Conservation (phyloP, 2,797 vertebrate genomes). For the Sebastes itinus region DNA sequence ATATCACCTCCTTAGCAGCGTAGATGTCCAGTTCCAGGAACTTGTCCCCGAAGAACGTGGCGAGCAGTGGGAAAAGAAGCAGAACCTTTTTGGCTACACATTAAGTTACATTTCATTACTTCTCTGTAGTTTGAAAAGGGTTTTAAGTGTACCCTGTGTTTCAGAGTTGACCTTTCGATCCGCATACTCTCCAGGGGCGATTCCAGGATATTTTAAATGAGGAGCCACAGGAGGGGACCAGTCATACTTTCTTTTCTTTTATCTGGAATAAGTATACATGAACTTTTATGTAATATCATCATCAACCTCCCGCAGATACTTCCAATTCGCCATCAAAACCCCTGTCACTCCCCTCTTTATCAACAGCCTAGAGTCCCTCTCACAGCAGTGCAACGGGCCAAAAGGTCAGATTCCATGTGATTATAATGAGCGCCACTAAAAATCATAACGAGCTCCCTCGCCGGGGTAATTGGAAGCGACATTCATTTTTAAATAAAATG, state of each 20-base stretch:
- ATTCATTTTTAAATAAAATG: conserved; percentile 54
- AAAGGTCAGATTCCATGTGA: conserved; percentile 78
- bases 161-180: conserved; percentile 62
- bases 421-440: conserved; percentile 73
- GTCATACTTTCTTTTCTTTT: neutral
- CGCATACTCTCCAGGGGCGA: neutral
- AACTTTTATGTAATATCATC: conserved; percentile 37
- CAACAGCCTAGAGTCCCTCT: conserved; percentile 58
- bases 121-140: too few relatives aligned
- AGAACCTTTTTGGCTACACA: neutral
- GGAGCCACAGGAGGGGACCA: neutral
- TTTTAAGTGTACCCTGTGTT: neutral
- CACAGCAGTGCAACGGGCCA: conserved; percentile 55
- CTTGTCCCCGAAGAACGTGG: neutral
- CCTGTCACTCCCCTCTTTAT: conserved; percentile 28
- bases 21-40: neutral
- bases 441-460: conserved; percentile 72
- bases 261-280: conserved; percentile 9
- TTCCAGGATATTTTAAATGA: neutral
- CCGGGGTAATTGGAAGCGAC: conserved; percentile 59
- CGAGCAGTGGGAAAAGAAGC: neutral
- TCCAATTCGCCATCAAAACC: conserved; percentile 32
- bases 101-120: neutral
- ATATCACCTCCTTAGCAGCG: neutral
- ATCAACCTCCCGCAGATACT: conserved; percentile 45